A percentile compares a stretch with the other conserved stretches of the same genome.
Evolutionary conservation across 2,113 vertebrate genomes (phyloP).

Genomic region (Hippoglossus stenolepis): DNA sequence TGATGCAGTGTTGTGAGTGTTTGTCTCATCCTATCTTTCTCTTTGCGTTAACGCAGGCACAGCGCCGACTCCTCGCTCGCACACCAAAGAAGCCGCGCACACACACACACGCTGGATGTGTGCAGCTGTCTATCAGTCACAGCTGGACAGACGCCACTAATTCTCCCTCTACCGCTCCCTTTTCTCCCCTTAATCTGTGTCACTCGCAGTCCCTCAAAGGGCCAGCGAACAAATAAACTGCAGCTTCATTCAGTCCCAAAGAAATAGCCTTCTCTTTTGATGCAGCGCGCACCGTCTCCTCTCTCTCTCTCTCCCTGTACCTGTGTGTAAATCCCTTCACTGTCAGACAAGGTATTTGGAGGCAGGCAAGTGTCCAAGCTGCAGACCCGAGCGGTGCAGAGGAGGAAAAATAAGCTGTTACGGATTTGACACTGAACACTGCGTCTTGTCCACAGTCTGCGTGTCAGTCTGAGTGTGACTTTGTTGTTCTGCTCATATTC

Average conservation of each 20-base stretch:
- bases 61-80: slow-evolving; percentile 27
- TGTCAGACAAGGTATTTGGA: slow-evolving; percentile 40
- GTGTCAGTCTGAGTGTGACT: neutral
- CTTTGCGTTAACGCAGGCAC: slow-evolving; percentile 32
- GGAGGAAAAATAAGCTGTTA: slow-evolving; percentile 19
- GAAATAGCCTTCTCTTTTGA: slow-evolving; percentile 39
- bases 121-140: slow-evolving; percentile 40
- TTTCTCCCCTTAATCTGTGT: slow-evolving; percentile 42
- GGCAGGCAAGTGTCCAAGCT: slow-evolving; percentile 42
- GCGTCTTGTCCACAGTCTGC: slow-evolving; percentile 17
- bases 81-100: slow-evolving; percentile 24
- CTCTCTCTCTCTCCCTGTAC: slow-evolving; percentile 46
- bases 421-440: neutral
- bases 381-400: slow-evolving; percentile 40
- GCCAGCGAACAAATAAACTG: slow-evolving; percentile 41
- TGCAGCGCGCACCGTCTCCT: slow-evolving; percentile 37
- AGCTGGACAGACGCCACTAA: slow-evolving; percentile 35
- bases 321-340: slow-evolving; percentile 55
- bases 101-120: slow-evolving; percentile 30
- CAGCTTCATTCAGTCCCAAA: slow-evolving; percentile 40
- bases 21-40: slow-evolving; percentile 22
- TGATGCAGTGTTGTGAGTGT: neutral
- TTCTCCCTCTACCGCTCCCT: slow-evolving; percentile 24
- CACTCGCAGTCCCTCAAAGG: slow-evolving; percentile 42
- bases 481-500: slow-evolving; percentile 20